phyloP scores from a whole-genome alignment of 2,797 vertebrate species.

The Erpetoichthys calabaricus region DNA sequence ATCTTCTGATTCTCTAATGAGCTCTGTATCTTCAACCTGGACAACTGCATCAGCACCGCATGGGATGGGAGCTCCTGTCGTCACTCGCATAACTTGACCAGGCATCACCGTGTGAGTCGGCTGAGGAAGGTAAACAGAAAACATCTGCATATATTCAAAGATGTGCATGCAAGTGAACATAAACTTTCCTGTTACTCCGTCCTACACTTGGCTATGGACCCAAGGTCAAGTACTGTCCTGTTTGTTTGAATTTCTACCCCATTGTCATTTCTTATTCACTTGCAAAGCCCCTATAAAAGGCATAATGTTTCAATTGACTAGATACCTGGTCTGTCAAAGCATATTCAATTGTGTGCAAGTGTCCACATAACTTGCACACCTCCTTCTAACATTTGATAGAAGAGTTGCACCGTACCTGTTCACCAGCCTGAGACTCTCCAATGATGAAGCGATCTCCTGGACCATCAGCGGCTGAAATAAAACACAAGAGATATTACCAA shows the following conservation, averaged over 20 bases:
- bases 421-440: conserved; percentile 93
- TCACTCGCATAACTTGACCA: conserved; percentile 96
- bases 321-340: too few relatives aligned
- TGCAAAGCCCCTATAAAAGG: too few relatives aligned
- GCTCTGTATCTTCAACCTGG: conserved; percentile 93
- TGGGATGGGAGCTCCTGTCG: conserved; percentile 90
- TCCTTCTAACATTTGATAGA: too few relatives aligned
- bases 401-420: conserved; percentile 62
- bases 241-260: too few relatives aligned
- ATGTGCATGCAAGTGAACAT: too few relatives aligned
- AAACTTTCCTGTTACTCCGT: too few relatives aligned
- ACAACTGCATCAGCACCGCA: conserved; percentile 96
- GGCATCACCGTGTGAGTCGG: conserved; percentile 97
- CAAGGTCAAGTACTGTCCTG: too few relatives aligned
- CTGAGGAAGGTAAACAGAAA: conserved; percentile 32
- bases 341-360: too few relatives aligned
- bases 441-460: conserved; percentile 97
- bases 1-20: conserved; percentile 93
- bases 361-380: too few relatives aligned
- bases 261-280: too few relatives aligned
- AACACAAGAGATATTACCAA: conserved; percentile 21
- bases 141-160: conserved; percentile 4
- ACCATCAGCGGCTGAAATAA: conserved; percentile 78
- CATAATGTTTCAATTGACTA: too few relatives aligned
- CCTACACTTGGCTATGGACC: too few relatives aligned